Percentiles rank a stretch among this genome's conserved stretches.
Evolutionary conservation across 1,140 invertebrate species (phyloP).

Genomic region (Lasioglossum baleicum): DNA sequence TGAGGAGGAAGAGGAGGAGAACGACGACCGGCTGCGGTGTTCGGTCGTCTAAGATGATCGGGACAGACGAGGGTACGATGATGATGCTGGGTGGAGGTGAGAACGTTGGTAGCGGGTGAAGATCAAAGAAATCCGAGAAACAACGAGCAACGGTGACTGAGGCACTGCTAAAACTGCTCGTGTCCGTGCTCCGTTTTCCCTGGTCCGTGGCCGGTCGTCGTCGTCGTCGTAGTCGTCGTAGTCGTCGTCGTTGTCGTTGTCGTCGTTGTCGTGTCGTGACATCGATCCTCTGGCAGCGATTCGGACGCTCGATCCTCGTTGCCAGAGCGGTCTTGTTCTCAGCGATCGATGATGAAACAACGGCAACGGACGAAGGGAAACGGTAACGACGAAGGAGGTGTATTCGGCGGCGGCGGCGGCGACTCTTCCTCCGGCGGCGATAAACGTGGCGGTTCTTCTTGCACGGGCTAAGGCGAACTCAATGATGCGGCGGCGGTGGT

Average conservation of each 20-base stretch:
- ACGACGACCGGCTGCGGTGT: no score
- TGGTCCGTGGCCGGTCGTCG: constrained; percentile 1
- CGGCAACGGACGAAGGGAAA: no score
- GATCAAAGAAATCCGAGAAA: constrained; percentile 49
- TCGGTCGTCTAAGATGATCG: no score
- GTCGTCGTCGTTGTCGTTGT: no score
- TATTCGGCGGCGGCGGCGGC: neutral
- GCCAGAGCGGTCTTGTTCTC: no score
- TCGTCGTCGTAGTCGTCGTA: no score
- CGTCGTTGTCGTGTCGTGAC: neutral
- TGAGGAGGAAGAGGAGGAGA: no score
- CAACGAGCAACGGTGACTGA: constrained; percentile 35
- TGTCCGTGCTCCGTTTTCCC: constrained; percentile 17
- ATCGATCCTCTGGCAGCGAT: no score
- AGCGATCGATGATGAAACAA: neutral
- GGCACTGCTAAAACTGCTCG: constrained; percentile 33
- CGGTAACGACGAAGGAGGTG: no score
- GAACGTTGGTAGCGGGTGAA: constrained; percentile 24
- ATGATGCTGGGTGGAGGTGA: neutral
- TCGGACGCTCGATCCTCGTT: no score
- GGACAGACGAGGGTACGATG: neutral
- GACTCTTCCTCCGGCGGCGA: constrained; percentile 36
- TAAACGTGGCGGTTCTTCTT: constrained; percentile 47
- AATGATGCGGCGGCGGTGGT: constrained; percentile 71
- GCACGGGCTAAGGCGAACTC: constrained; percentile 65